These are phyloP conservation scores for Meandrina meandrites DNA, from an alignment of 92 coral and sea anemone species.

Conservation along the genomic window DNA sequence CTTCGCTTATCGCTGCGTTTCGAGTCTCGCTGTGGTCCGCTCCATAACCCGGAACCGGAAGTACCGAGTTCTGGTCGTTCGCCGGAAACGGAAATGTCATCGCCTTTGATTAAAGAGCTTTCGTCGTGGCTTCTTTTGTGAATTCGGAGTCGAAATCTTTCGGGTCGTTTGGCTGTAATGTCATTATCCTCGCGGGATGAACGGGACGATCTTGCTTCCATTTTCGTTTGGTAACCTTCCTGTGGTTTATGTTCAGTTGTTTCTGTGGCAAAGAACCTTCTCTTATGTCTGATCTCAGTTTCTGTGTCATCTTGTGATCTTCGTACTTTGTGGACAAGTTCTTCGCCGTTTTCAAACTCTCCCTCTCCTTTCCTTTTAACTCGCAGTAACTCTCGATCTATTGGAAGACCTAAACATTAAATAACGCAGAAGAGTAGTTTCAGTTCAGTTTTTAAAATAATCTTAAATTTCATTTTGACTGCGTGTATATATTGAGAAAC, in stretches of 20 bases:
- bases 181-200: conserved; percentile 81
- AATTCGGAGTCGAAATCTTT: conserved; percentile 53
- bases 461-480: no score
- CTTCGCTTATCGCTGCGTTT: conserved; percentile 57
- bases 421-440: background rate
- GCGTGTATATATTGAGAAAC: no score
- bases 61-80: conserved; percentile 15
- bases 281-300: conserved; percentile 33
- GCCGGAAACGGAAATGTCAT: conserved; percentile 37
- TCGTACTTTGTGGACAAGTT: conserved; percentile 11
- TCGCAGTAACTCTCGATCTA: conserved; percentile 62
- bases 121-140: conserved; percentile 26
- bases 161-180: conserved; percentile 71
- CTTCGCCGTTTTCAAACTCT: conserved; percentile 35
- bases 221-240: conserved; percentile 51
- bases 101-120: background rate
- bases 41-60: conserved; percentile 41
- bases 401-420: conserved; percentile 53
- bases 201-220: conserved; percentile 88
- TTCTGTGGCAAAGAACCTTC: conserved; percentile 55
- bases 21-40: background rate
- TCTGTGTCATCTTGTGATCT: conserved; percentile 52
- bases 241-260: background rate
- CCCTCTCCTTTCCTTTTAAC: conserved; percentile 67
- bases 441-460: no score